Conservation (phyloP, 2,888 invertebrate genomes). For the Megaustenia siamemsis region DNA sequence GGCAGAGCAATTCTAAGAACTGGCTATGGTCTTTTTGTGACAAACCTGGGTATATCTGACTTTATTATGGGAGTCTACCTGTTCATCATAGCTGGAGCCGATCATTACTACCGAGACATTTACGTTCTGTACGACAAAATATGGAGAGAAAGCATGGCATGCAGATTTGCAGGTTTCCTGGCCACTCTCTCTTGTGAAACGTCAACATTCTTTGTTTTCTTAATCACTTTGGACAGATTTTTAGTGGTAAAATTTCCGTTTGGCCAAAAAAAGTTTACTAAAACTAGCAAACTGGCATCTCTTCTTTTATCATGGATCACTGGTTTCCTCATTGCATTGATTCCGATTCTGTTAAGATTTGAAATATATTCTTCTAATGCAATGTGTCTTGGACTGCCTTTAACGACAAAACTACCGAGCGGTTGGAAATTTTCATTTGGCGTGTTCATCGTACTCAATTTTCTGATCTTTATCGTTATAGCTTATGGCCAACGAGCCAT, state of each 20-base stretch:
- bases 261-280: conserved; percentile 57
- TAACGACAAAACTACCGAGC: not conserved
- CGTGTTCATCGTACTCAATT: conserved; percentile 73
- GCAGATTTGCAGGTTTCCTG: conserved; percentile 79
- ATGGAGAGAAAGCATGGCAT: conserved; percentile 77
- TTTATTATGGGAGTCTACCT: conserved; percentile 75
- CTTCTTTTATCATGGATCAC: conserved; percentile 60
- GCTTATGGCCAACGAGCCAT: conserved; percentile 73
- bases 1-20: conserved; percentile 50
- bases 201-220: conserved; percentile 80
- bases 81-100: conserved; percentile 73
- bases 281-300: conserved; percentile 58
- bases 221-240: conserved; percentile 84
- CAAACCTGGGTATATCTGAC: conserved; percentile 71
- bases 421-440: not conserved
- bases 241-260: conserved; percentile 84
- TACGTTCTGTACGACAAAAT: conserved; percentile 68
- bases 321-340: conserved; percentile 3
- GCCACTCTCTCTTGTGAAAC: conserved; percentile 77
- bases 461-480: conserved; percentile 71
- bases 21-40: conserved; percentile 65
- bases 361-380: not conserved
- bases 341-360: not conserved
- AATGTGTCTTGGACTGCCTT: conserved; percentile 16
- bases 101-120: conserved; percentile 67